Base-by-base conservation (phyloP, 2,888 invertebrate species). In the Epinotia ramella region DNA sequence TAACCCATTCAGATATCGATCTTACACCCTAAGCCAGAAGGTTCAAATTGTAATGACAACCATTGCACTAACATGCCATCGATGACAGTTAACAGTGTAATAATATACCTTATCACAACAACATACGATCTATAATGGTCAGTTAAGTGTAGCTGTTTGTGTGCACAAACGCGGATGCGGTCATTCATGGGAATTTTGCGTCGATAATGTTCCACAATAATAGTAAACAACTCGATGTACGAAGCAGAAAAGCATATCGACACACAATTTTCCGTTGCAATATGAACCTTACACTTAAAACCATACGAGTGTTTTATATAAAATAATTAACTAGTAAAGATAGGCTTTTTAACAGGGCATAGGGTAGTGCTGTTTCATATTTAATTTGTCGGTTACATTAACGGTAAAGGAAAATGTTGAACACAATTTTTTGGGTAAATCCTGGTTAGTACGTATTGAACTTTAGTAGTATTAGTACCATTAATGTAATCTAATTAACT, bases 131-230 rank as follows among this genome's bases (percentile, higher is more conserved):
- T 62, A 62, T n/a, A 18, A 40, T 53, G 7, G 53, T 13, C 6
- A 53, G 7, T 53, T n/a, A 7, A 16, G 16, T 16, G n/a, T 13
- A 7, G 53, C 53, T 53, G 53, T 53, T 53, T 69, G 59, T 33
- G 28, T 65, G 24, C 62, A 24, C 49, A 57, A 33, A 64, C 20
- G 63, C 69, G 69, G 73, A 74, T 74, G 69, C 40, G 67, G 59
- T 59, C 9, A 28, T 16, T 59, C 74, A 74, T 64, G 74, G 74
- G 74, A 74, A 59, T 74, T 63, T 49, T 53, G 57, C 74, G 59
- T 65, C 59, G 74, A 70, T 70, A 74, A 60, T 56, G 53, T 9
- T 12, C 18, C 18, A 24, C 49, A 46, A 59, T 70, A 68, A 68
- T 68, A 74, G 69, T 65, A 70, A 74, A 74, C 74, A 74, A 70